Conservation (phyloP, 2,888 invertebrate species). For the Calameuta idolon region DNA sequence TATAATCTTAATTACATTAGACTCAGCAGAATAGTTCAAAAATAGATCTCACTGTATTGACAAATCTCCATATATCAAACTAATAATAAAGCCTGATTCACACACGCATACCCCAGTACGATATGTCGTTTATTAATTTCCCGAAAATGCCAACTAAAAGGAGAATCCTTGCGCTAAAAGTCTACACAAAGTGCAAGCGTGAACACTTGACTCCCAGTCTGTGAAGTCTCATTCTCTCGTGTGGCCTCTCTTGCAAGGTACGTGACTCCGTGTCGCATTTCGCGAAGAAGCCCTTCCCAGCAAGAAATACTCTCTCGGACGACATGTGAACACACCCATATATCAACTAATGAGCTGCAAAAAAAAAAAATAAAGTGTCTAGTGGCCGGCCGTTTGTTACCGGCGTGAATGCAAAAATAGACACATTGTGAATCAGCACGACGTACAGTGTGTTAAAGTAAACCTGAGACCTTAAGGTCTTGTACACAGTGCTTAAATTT, state of each 20-base stretch:
- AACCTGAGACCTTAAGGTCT: constrained; percentile 8
- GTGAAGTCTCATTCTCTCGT: constrained; percentile 20
- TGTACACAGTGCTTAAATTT: constrained; percentile 9
- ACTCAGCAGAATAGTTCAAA: no score
- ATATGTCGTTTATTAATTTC: no score
- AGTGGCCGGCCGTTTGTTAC: constrained; percentile 42
- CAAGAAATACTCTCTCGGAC: not conserved
- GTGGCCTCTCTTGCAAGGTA: constrained; percentile 29
- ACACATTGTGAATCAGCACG: constrained; percentile 13
- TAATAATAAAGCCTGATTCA: no score
- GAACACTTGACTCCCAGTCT: no score
- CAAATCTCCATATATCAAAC: no score
- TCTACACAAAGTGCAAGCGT: no score
- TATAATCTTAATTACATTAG: no score
- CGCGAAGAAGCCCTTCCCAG: no score
- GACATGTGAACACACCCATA: constrained; percentile 36
- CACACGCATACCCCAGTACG: no score
- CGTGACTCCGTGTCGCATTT: constrained; percentile 14
- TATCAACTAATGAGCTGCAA: constrained; percentile 47
- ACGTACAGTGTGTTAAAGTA: constrained; percentile 12
- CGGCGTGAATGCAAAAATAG: constrained; percentile 25
- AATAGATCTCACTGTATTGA: no score
- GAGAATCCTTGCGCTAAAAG: no score
- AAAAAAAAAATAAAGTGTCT: constrained; percentile 33
- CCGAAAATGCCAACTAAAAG: no score